phyloP scores from a whole-genome alignment of 2,797 vertebrate species.

The Intellagama lesueurii region DNA sequence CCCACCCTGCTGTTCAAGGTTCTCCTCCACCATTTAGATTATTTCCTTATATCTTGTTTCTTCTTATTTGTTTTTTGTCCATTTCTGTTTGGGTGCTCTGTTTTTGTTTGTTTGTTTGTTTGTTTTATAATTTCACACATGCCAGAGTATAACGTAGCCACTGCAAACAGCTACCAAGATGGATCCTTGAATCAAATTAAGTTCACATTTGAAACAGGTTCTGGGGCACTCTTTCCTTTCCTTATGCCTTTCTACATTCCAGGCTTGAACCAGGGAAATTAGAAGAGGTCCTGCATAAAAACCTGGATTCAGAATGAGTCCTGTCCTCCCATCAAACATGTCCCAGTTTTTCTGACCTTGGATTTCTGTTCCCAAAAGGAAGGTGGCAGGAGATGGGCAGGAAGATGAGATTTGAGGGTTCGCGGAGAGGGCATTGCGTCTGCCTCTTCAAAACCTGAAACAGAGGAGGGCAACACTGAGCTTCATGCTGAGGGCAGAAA shows the following conservation, averaged over 20 bases:
- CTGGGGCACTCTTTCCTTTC: neutral
- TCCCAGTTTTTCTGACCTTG: conserved; percentile 55
- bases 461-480: neutral
- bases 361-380: conserved; percentile 68
- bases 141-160: too few species aligned
- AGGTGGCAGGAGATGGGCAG: conserved; percentile 57
- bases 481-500: too few species aligned
- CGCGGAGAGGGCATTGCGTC: conserved; percentile 58
- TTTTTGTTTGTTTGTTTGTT: too few species aligned
- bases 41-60: too few species aligned
- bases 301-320: neutral
- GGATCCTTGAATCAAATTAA: too few species aligned
- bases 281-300: neutral
- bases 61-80: too few species aligned
- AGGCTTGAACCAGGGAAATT: neutral
- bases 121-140: too few species aligned
- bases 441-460: conserved; percentile 63
- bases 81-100: too few species aligned
- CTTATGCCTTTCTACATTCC: too few species aligned
- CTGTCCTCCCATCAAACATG: neutral
- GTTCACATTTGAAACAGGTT: neutral
- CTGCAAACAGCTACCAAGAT: too few species aligned
- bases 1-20: too few species aligned
- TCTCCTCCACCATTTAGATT: too few species aligned
- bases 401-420: conserved; percentile 68